Evolutionary conservation across 2,113 vertebrate genomes (phyloP), one percentile per base, ranked within the genome.

Genomic region (Carassius gibelio): DNA sequence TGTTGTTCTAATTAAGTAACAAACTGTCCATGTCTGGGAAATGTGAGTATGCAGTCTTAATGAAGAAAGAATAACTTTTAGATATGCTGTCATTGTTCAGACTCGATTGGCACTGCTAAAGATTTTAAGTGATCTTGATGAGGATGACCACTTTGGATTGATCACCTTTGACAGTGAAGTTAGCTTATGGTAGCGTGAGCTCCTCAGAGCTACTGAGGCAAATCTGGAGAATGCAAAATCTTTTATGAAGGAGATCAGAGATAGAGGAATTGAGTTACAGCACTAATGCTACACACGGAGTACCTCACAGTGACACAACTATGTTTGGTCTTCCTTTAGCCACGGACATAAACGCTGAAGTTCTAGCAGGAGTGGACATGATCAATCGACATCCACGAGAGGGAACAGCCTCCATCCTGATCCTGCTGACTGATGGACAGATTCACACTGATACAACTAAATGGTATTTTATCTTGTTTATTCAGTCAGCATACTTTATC

Each of bases 351-450:
- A 95, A 98, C 3, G 87, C 86, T 0, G 96, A 95, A 1, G 82
- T 98, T 86, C 81, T 98, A 91, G 92, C 88, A 66, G 98, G 95
- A 86, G 94, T 96, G 38, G 17, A 68, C 0, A 95, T 97, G 93
- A 89, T 99, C 88, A 96, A 55, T 55, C 52, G 23, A 23, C 87
- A 94, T 4, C 7, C 72, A 38, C 93, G 94, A 5, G 89, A 93
- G 57, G 95, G 95, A 77, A 95, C 96, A 0, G 95, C 94, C 1
- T 97, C 97, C 13, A 95, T 98, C 45, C 90, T 99, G 82, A 96
- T 99, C 86, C 95, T 99, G 90, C 93, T 99, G 91, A 99, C 98
- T 0, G 98, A 99, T 45, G 97, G 98, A 83, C 66, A 84, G 14
- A 75, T 26, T 52, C 5, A 55, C 62, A n/a, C 21, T 55, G 38